A percentile compares a stretch with the other conserved stretches of the same genome.
Evolutionary conservation across 1,140 invertebrate species (phyloP).

Genomic region (Trachymyrmex cornetzi): DNA sequence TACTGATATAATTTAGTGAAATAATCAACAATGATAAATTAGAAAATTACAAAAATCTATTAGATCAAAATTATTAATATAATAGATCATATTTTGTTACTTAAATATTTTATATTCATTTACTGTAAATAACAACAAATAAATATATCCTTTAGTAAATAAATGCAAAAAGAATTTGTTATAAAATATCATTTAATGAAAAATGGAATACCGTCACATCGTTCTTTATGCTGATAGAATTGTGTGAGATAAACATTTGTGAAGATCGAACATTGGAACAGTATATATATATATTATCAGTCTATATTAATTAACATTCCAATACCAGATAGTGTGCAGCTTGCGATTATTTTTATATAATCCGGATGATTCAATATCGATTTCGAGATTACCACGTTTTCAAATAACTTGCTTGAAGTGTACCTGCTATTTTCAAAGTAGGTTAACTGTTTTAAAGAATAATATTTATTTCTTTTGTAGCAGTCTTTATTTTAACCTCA

Average conservation of each 20-base stretch:
- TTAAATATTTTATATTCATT: not conserved
- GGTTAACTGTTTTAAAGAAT: constrained; percentile 13
- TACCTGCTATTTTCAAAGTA: not conserved
- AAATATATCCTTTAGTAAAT: not conserved
- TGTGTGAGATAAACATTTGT: constrained; percentile 32
- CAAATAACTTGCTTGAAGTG: not conserved
- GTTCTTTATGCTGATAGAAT: constrained; percentile 24
- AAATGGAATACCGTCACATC: not conserved
- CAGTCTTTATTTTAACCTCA: not conserved
- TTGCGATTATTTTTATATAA: constrained; percentile 36
- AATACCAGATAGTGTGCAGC: not conserved
- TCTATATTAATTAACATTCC: constrained; percentile 47
- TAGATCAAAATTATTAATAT: no score
- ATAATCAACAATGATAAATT: no score
- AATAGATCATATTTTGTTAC: not conserved
- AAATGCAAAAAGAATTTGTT: not conserved
- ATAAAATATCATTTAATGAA: constrained; percentile 8
- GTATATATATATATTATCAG: constrained; percentile 32
- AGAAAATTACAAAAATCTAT: no score
- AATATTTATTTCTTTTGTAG: not conserved
- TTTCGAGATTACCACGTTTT: constrained; percentile 16
- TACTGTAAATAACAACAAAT: not conserved
- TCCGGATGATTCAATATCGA: constrained; percentile 10
- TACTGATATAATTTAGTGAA: no score
- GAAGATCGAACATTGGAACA: constrained; percentile 7